Evolutionary conservation across 2,113 vertebrate genomes (phyloP), one percentile per base, ranked within the genome.

Genomic region (Rhea americana): DNA sequence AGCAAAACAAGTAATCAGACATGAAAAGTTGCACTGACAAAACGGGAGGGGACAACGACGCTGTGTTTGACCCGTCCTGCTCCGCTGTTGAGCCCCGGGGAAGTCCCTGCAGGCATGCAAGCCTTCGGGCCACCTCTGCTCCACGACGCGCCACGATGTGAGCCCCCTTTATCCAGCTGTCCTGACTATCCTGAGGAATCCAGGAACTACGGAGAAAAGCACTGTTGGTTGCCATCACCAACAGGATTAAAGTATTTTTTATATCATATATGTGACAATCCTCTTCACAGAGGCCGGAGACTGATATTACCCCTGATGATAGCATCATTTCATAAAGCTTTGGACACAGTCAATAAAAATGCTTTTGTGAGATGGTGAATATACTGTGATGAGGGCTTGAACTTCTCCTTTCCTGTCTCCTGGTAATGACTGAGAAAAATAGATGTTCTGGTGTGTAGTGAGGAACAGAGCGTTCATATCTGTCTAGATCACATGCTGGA

Each of bases 91-190:
- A 11, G 6, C 25, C 21, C 39, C n/a, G 25, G 19, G 35, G 66
- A 37, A 51, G 43, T 4, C 71, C 82, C 48, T 18, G 62, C 48
- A 53, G 43, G 55, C 35, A 2, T 3, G 12, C 30, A 48, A 45
- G 37, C 30, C 37, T 7, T 58, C 28, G 28, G 3, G 37, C 24
- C 39, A 4, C 41, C 55, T 32, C 53, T 28, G 51, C 77, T 37
- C 47, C 8, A 0, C 30, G 28, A 3, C 0, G 1, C 7, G 19
- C 56, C 3, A 1, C 11, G 39, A 32, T 3, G 3, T 26, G 77
- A 56, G 72, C 41, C 45, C 30, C 67, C 28, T 59, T 13, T 1
- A 43, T 11, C 13, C 22, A 78, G 43, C 51, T 9, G n/a, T 6
- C 78, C 25, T 17, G 35, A 78, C 18, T 5, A 48, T 30, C 20